A percentile compares a stretch with the other conserved stretches of the same genome.
Conservation (phyloP, 2,888 invertebrate genomes). For the Sesia bembeciformis region DNA sequence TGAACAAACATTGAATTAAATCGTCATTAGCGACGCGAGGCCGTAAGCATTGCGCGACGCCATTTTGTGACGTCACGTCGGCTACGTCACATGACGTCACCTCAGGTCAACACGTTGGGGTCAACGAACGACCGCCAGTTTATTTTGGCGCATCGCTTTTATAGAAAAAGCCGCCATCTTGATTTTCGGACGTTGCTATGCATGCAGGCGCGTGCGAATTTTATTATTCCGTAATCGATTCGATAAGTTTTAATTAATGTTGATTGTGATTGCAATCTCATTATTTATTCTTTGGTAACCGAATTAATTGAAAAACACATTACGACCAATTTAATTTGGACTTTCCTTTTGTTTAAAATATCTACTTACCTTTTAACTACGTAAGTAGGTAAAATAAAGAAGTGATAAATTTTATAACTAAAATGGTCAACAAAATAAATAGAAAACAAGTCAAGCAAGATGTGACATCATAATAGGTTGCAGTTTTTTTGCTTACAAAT, state of each 20-base stretch:
- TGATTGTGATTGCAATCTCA: no score
- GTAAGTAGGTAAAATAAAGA: no score
- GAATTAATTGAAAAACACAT: no score
- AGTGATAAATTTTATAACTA: no score
- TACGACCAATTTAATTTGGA: no score
- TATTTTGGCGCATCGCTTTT: slow-evolving; percentile 48
- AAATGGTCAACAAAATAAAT: slow-evolving; percentile 18
- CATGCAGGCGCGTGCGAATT: background rate
- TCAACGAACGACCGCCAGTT: slow-evolving; percentile 67
- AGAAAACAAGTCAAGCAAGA: slow-evolving; percentile 16
- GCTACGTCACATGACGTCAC: slow-evolving; percentile 28
- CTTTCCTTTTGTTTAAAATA: no score
- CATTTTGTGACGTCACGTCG: slow-evolving; percentile 41
- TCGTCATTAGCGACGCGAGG: slow-evolving; percentile 22
- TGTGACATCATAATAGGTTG: slow-evolving; percentile 56
- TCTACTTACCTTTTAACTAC: no score
- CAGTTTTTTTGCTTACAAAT: slow-evolving; percentile 55
- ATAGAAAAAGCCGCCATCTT: slow-evolving; percentile 45
- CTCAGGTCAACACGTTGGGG: slow-evolving; percentile 31
- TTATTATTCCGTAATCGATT: no score
- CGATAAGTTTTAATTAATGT: no score
- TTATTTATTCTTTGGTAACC: no score
- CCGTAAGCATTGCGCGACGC: slow-evolving; percentile 21
- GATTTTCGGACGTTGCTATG: slow-evolving; percentile 13
- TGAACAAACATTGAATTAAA: slow-evolving; percentile 35